Percentiles rank a stretch among this genome's conserved stretches.
Conservation (phyloP, 92 coral and sea anemone species). For the Epizoanthus ramosus region DNA sequence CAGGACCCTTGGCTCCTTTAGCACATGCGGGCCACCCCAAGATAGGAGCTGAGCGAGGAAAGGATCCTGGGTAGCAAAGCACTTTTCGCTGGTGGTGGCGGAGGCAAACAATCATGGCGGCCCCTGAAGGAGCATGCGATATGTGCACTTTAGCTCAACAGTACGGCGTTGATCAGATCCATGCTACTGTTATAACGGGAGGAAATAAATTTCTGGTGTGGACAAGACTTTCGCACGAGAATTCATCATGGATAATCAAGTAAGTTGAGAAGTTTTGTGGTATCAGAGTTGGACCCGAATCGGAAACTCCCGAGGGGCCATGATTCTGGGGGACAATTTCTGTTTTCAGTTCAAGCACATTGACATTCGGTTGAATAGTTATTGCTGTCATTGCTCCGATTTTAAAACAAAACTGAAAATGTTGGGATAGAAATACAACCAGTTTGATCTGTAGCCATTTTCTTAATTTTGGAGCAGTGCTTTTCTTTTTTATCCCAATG, state of each 20-base stretch:
- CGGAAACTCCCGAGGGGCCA: slow-evolving; percentile 23
- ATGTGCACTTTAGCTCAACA: slow-evolving; percentile 64
- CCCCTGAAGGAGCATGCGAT: slow-evolving; percentile 63
- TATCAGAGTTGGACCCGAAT: slow-evolving; percentile 18
- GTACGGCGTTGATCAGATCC: slow-evolving; percentile 77
- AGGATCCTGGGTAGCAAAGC: slow-evolving; percentile 44
- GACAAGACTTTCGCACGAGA: slow-evolving; percentile 78
- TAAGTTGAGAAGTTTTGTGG: slow-evolving; percentile 37
- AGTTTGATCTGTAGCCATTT: neutral
- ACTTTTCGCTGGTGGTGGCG: slow-evolving; percentile 14
- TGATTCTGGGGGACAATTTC: slow-evolving; percentile 5
- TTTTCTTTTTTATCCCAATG: neutral
- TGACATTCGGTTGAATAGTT: too few relatives aligned
- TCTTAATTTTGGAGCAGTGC: neutral
- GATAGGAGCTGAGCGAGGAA: slow-evolving; percentile 36
- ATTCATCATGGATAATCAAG: slow-evolving; percentile 78
- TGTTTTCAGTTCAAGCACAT: slow-evolving; percentile 27
- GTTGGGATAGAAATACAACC: neutral
- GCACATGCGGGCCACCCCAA: slow-evolving; percentile 37
- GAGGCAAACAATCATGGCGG: slow-evolving; percentile 67
- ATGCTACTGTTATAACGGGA: slow-evolving; percentile 58
- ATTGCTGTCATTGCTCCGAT: too few relatives aligned
- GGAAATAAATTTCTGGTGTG: slow-evolving; percentile 73
- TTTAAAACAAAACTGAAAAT: neutral
- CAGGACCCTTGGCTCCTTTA: neutral